Conservation (phyloP, 1,140 invertebrate genomes). For the Cotesia vestalis region DNA sequence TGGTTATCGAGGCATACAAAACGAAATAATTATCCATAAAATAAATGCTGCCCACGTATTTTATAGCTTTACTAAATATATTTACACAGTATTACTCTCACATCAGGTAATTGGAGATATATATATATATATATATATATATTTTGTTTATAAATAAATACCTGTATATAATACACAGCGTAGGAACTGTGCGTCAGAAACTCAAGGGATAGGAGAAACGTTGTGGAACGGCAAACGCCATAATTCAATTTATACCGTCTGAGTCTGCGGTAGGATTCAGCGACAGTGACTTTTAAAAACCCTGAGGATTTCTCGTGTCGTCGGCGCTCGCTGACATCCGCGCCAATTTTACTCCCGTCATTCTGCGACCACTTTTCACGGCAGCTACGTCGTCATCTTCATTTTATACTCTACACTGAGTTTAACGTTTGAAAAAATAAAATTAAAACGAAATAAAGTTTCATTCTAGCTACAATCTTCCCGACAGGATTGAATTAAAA, state of each 20-base stretch:
- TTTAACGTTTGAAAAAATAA: too few species aligned
- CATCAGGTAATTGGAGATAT: neutral
- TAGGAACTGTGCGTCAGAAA: slow-evolving; percentile 5
- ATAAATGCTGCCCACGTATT: slow-evolving; percentile 10
- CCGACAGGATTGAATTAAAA: too few species aligned
- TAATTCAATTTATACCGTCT: slow-evolving; percentile 33
- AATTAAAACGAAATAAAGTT: neutral
- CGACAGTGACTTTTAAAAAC: slow-evolving; percentile 33
- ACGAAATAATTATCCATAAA: slow-evolving; percentile 24
- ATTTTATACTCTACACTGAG: neutral
- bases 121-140: neutral
- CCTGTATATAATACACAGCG: neutral
- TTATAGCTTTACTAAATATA: neutral
- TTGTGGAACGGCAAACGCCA: slow-evolving; percentile 25
- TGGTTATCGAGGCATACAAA: neutral
- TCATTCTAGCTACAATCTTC: neutral
- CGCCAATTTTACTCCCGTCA: slow-evolving; percentile 24
- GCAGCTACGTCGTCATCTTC: neutral
- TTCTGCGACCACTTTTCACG: neutral
- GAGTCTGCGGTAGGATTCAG: slow-evolving; percentile 14
- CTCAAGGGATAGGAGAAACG: slow-evolving; percentile 2
- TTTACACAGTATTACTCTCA: neutral
- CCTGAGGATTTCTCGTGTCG: slow-evolving; percentile 25
- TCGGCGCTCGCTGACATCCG: slow-evolving; percentile 21
- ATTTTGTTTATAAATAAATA: neutral